A percentile compares a stretch with the other conserved stretches of the same genome.
Conservation (phyloP, 2,797 vertebrate species). For the Alcedo atthis region DNA sequence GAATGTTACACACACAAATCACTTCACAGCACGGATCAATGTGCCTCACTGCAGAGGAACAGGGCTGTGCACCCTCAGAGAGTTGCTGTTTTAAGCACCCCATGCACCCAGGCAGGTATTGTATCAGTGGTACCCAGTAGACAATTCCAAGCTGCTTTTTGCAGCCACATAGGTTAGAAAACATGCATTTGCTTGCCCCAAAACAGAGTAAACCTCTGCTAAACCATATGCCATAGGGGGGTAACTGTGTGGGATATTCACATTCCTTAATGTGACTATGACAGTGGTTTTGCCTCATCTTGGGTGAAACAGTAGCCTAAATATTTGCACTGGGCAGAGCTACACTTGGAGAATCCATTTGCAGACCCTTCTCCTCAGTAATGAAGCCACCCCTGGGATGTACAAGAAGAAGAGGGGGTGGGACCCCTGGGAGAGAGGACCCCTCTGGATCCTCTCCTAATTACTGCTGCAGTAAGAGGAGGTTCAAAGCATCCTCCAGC, state of each 20-base stretch:
- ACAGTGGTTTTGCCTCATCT: not conserved
- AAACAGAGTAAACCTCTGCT: not conserved
- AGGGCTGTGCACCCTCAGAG: not conserved
- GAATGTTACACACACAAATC: not conserved
- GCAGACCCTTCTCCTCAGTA: not conserved
- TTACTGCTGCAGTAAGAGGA: not conserved
- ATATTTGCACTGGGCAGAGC: not conserved
- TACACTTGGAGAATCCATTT: not conserved
- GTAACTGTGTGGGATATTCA: not conserved
- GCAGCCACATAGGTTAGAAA: accelerated
- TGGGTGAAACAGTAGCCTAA: not conserved
- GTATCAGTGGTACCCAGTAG: not conserved
- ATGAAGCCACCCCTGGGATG: not conserved
- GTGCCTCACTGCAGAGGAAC: not conserved
- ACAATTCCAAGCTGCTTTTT: not conserved
- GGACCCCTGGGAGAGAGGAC: not conserved
- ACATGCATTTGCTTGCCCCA: not conserved
- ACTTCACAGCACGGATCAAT: not conserved
- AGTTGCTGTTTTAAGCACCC: not conserved
- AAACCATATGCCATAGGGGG: not conserved
- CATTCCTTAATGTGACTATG: not conserved
- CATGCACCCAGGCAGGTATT: accelerated
- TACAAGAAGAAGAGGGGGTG: not conserved
- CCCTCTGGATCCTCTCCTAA: not conserved
- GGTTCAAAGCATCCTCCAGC: not conserved